Base-by-base conservation (phyloP, 1,140 invertebrate species). In the Sinella curviseta region DNA sequence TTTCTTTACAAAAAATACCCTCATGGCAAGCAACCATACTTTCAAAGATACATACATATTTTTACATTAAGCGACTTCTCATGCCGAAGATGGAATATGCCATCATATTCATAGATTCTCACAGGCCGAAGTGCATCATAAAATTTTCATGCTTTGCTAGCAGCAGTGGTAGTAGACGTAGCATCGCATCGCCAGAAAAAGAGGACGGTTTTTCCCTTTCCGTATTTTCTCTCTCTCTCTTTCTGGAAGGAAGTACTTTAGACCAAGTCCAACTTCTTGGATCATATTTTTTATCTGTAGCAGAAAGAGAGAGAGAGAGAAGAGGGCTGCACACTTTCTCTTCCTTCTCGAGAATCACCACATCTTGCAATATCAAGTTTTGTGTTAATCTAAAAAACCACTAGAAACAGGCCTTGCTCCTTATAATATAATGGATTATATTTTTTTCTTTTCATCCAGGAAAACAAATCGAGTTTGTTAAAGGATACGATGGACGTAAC, bases 51-150 rank as follows among this genome's bases (percentile, higher is more conserved):
- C n/a, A n/a, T n/a, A n/a, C n/a, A n/a, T n/a, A n/a, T n/a, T n/a
- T 48, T 48, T 48, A 48, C 39, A 48, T 48, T 48, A 8, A 48
- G 39, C 39, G 39, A 48, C n/a, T n/a, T 48, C 8, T 48, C 20
- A 48, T 48, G 8, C 20, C 39, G 39, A 48, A 48, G 20, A 48
- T 48, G 39, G 39, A 48, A 48, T 48, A 48, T 48, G 8, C 39
- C 24, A 70, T 33, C 65, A 33, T 70, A 70, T 70, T 70, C 65
- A 70, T 70, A 70, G 65, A 70, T 70, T 70, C 65, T 33, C 65
- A 65, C 8, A 26, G 39, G 24, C 1, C 65, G 65, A 70, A 70
- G 65, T 70, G 65, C 65, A 70, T 70, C 65, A 70, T 70, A 70
- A 70, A 70, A 70, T 70, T 60, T 70, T 70, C 65, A 70, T 70